phyloP scores from a whole-genome alignment of 2,888 invertebrate genomes.

The Odontocerum albicorne region DNA sequence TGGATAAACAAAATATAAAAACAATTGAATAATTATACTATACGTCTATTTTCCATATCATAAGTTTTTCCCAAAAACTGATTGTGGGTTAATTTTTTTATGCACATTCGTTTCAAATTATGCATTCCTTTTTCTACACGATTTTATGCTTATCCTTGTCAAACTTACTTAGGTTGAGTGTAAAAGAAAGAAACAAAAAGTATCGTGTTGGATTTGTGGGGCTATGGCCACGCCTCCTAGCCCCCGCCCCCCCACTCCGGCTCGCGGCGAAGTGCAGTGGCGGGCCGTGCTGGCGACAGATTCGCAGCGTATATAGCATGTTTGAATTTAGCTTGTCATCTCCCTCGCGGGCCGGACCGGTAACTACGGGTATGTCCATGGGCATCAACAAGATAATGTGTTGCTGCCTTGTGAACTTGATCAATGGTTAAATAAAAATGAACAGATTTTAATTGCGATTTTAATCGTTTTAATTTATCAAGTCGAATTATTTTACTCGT shows the following conservation, averaged over 20 bases:
- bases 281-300: constrained; percentile 29
- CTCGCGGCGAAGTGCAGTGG: constrained; percentile 17
- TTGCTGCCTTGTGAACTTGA: background rate
- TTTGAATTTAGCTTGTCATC: constrained; percentile 24
- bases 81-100: no score
- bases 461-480: no score
- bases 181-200: background rate
- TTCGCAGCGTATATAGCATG: constrained; percentile 25
- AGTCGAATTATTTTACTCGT: no score
- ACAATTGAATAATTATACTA: no score
- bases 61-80: no score
- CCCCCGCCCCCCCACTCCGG: constrained; percentile 3
- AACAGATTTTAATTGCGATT: background rate
- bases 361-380: background rate
- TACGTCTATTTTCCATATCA: no score
- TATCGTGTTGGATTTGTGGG: constrained; percentile 11
- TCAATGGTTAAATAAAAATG: background rate
- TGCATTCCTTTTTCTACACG: no score
- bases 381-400: background rate
- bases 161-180: no score
- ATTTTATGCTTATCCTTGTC: no score
- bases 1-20: no score
- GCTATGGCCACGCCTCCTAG: constrained; percentile 14
- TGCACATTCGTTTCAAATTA: no score
- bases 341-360: constrained; percentile 9